Conservation (phyloP, 2,888 invertebrate species). For the Pyralis farinalis region DNA sequence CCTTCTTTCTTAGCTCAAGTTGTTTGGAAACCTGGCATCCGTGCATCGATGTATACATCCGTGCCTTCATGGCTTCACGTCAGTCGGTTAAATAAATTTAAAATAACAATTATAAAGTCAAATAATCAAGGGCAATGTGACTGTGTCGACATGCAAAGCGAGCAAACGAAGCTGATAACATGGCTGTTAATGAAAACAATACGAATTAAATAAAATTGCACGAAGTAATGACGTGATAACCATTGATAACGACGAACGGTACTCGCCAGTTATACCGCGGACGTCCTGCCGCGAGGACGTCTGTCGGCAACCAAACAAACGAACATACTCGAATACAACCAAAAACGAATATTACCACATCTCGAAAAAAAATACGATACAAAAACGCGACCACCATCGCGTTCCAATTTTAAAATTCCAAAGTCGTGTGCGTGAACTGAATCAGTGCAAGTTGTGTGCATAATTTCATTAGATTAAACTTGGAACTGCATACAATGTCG, state of each 20-base stretch:
- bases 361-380: slow-evolving; percentile 29
- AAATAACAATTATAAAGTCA: too few relatives aligned
- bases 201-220: slow-evolving; percentile 12
- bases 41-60: too few relatives aligned
- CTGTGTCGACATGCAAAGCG: not conserved
- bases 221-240: slow-evolving; percentile 28
- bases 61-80: too few relatives aligned
- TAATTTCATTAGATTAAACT: slow-evolving; percentile 56
- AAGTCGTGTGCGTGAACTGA: slow-evolving; percentile 30
- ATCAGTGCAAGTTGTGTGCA: slow-evolving; percentile 47
- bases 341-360: slow-evolving; percentile 19
- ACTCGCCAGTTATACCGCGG: slow-evolving; percentile 51
- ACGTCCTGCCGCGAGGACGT: slow-evolving; percentile 59
- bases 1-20: too few relatives aligned
- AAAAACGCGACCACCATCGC: slow-evolving; percentile 17
- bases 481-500: slow-evolving; percentile 47
- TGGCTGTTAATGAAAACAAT: slow-evolving; percentile 8
- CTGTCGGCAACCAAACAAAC: slow-evolving; percentile 36
- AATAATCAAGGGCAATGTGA: too few relatives aligned
- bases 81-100: too few relatives aligned
- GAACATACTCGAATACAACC: slow-evolving; percentile 37
- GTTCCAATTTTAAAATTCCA: slow-evolving; percentile 28
- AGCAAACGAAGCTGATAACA: slow-evolving; percentile 2
- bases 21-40: too few relatives aligned
- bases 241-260: slow-evolving; percentile 5